Evolutionary conservation across 2,113 vertebrate genomes (phyloP).

Genomic region (Nothoprocta perdicaria): DNA sequence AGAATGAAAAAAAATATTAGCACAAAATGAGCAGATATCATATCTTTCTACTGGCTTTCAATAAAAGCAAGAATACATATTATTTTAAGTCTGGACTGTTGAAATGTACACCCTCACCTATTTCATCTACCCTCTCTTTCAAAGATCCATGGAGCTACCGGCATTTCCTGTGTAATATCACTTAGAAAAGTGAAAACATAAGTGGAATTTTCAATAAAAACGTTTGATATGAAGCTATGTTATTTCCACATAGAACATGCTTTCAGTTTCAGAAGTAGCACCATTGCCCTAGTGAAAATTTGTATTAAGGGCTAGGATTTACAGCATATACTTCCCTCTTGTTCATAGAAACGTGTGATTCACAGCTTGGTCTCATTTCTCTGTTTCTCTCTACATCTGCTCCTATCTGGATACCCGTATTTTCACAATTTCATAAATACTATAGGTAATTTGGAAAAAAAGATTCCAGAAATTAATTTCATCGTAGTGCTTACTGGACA

Average conservation of each 20-base stretch:
- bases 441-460: not conserved
- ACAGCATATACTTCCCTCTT: not conserved
- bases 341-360: not conserved
- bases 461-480: not conserved
- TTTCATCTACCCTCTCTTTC: constrained; percentile 18
- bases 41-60: not conserved
- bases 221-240: not conserved
- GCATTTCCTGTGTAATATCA: constrained; percentile 63
- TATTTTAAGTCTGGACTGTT: constrained; percentile 34
- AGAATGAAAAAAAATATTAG: not conserved
- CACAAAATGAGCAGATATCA: not conserved
- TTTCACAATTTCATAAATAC: not conserved
- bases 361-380: not conserved
- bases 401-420: not conserved
- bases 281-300: not conserved
- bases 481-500: not conserved
- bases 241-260: not conserved
- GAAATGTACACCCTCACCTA: constrained; percentile 50
- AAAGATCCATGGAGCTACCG: constrained; percentile 43
- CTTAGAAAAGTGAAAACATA: constrained; percentile 61
- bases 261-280: constrained; percentile 19
- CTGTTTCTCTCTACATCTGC: not conserved
- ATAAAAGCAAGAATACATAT: not conserved
- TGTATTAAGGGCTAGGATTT: not conserved
- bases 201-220: constrained; percentile 69